These are phyloP conservation scores for Dipodomys spectabilis DNA, from an alignment of 2,113 vertebrate species.

Conservation along the genomic window DNA sequence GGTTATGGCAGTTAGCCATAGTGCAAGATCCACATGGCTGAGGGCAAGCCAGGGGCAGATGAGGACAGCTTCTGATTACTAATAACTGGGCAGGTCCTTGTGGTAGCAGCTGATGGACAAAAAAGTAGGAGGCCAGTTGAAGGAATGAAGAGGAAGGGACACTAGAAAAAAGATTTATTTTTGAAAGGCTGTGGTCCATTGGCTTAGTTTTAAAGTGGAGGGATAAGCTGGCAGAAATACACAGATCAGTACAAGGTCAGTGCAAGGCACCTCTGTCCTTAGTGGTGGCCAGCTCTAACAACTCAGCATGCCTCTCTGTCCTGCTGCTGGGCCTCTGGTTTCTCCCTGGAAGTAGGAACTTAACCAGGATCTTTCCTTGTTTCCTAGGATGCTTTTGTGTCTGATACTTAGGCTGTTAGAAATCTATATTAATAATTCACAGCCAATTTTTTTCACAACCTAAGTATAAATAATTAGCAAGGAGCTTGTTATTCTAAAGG, in stretches of 20 bases:
- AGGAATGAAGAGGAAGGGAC: background rate
- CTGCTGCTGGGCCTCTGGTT: background rate
- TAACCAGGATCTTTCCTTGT: background rate
- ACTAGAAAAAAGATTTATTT: background rate
- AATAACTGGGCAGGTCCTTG: background rate
- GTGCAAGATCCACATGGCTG: background rate
- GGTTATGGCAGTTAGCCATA: background rate
- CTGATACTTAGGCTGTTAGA: conserved; percentile 55
- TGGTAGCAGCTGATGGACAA: background rate
- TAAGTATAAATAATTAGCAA: conserved; percentile 80
- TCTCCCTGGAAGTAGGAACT: background rate
- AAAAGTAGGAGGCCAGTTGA: background rate
- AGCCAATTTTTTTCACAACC: conserved; percentile 75
- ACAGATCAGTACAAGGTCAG: background rate
- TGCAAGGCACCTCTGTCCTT: background rate
- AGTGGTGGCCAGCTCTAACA: no score
- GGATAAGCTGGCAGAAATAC: background rate
- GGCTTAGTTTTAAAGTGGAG: background rate
- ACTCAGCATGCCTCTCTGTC: no score
- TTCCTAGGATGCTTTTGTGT: conserved; percentile 13
- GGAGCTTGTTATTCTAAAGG: conserved; percentile 57
- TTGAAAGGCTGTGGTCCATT: background rate
- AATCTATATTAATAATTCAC: conserved; percentile 78
- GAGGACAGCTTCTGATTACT: background rate
- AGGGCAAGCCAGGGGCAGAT: background rate